phyloP scores from a whole-genome alignment of 2,113 vertebrate genomes.

The Chinchilla lanigera region DNA sequence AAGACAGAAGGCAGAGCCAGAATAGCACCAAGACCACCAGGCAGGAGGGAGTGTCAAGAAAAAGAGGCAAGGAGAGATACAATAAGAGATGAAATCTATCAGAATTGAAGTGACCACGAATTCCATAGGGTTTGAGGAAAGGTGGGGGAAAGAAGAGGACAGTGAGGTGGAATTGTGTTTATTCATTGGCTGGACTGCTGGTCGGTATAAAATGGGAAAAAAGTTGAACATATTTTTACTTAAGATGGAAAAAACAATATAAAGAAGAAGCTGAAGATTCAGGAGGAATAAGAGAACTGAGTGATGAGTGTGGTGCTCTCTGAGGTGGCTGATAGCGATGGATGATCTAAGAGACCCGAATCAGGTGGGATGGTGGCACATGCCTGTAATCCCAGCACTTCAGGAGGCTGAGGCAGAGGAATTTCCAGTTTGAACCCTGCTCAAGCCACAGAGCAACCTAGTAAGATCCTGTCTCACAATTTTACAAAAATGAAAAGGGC shows the following conservation, averaged over 20 bases:
- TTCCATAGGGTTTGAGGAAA: neutral
- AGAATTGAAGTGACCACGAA: neutral
- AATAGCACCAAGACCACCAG: neutral
- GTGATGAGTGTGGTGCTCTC: neutral
- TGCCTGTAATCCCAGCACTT: neutral
- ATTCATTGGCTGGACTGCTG: neutral
- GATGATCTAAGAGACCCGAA: neutral
- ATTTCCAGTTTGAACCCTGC: neutral
- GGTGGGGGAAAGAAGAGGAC: neutral
- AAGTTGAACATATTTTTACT: neutral
- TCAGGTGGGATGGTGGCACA: too few species aligned
- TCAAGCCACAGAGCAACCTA: neutral
- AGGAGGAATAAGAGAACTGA: neutral
- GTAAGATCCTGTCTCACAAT: neutral
- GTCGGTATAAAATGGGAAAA: constrained; percentile 15
- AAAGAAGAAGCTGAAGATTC: neutral
- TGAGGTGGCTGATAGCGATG: neutral
- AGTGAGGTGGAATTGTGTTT: neutral
- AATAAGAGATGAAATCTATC: neutral
- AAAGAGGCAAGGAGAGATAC: neutral
- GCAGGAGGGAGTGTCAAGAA: neutral
- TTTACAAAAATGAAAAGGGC: neutral
- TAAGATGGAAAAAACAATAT: neutral
- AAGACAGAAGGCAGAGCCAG: neutral
- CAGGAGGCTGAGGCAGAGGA: neutral